phyloP scores from a whole-genome alignment of 2,888 invertebrate species.

The Agonopterix subpropinquella region DNA sequence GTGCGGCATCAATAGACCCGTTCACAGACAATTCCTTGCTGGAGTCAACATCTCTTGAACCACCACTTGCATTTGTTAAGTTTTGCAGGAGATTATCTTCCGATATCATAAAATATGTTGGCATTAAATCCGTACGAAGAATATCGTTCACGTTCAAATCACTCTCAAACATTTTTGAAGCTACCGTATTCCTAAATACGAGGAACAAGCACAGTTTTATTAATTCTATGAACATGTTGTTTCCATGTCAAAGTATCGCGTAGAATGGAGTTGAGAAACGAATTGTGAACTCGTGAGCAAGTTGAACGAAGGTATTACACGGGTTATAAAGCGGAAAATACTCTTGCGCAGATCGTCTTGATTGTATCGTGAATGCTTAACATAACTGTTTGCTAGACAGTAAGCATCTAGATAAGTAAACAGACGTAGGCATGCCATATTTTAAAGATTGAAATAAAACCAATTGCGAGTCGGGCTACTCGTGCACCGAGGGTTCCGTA shows the following conservation, averaged over 20 bases:
- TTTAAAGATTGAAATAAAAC: too few relatives aligned
- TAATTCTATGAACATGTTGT: not conserved
- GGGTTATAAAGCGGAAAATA: conserved; percentile 32
- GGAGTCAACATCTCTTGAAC: conserved; percentile 10
- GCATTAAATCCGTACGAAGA: conserved; percentile 81
- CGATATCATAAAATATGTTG: conserved; percentile 76
- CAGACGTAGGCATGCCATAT: not conserved
- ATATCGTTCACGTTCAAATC: conserved; percentile 79
- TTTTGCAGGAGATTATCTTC: conserved; percentile 28
- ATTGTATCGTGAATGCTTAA: not conserved
- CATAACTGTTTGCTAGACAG: not conserved
- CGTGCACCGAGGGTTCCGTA: too few relatives aligned
- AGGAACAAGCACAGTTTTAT: too few relatives aligned
- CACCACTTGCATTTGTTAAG: conserved; percentile 16
- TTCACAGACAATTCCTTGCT: conserved; percentile 43
- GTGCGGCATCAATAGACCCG: conserved; percentile 78
- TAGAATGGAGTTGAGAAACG: conserved; percentile 16
- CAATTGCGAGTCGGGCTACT: too few relatives aligned
- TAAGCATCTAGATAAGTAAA: not conserved
- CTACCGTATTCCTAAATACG: too few relatives aligned
- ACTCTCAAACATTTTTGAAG: conserved; percentile 35
- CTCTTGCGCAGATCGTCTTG: not conserved
- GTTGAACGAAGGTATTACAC: conserved; percentile 40
- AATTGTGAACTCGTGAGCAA: conserved; percentile 6
- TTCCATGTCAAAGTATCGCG: conserved; percentile 1